Conservation (phyloP, 2,797 vertebrate genomes). For the Hydrocynus forskahlii region DNA sequence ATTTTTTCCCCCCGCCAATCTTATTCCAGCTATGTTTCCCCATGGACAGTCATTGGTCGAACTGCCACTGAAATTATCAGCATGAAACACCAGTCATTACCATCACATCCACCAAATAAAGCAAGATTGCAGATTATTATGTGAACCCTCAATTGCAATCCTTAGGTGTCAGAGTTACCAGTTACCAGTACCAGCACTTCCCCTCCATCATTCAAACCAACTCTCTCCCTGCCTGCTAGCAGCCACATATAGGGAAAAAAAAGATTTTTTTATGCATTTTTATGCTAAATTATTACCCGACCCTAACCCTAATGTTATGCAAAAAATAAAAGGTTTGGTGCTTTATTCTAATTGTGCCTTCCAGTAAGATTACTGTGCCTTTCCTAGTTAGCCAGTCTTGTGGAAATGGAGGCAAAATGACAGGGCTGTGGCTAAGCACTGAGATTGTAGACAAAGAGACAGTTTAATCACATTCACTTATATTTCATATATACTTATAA, state of each 20-base stretch:
- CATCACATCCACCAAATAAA: conserved; percentile 65
- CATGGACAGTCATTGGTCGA: conserved; percentile 53
- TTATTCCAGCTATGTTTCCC: conserved; percentile 7
- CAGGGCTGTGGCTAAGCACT: background rate
- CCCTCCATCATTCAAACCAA: conserved; percentile 52
- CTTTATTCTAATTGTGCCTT: conserved; percentile 67
- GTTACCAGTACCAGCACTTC: conserved; percentile 48
- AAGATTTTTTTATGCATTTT: conserved; percentile 62
- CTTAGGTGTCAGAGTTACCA: conserved; percentile 64
- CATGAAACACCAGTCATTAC: conserved; percentile 62
- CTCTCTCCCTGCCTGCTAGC: conserved; percentile 23
- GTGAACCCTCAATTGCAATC: conserved; percentile 66
- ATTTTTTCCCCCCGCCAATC: conserved; percentile 24
- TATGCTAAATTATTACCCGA: conserved; percentile 68
- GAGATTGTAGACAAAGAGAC: conserved; percentile 30
- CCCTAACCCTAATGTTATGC: conserved; percentile 61
- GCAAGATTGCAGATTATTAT: conserved; percentile 65
- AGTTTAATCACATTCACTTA: conserved; percentile 60
- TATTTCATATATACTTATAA: too few relatives aligned
- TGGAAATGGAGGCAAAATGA: conserved; percentile 40
- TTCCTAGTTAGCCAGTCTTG: conserved; percentile 23
- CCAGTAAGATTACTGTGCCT: conserved; percentile 54
- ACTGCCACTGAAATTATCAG: conserved; percentile 50
- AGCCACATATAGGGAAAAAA: conserved; percentile 25
- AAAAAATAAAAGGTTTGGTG: conserved; percentile 65